Base-by-base conservation (phyloP, 2,888 invertebrate species). In the Hipparchia sbordonii region DNA sequence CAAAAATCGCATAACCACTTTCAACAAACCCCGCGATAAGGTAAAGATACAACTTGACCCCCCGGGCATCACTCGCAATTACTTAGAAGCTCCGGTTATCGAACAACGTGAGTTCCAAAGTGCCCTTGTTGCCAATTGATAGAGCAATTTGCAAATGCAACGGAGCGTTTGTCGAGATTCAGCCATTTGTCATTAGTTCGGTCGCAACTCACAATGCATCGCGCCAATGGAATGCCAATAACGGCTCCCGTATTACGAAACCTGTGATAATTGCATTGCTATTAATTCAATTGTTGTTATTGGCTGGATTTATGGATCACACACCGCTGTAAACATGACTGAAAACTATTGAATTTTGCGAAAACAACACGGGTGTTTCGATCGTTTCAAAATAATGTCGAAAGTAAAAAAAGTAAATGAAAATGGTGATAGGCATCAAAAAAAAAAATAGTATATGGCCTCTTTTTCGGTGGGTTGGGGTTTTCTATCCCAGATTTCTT, bases 131-230 rank as follows among this genome's bases (percentile, higher is more conserved):
- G n/a, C 54, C 67, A 67, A 57, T 67, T 23, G 46, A 67, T 57
- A 57, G 56, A 67, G 67, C 57, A 67, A 67, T 57, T 67, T 57
- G 67, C 67, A 57, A 57, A 67, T 45, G 67, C 57, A 57, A 57
- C 57, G 56, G 67, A 67, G 56, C 67, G 67, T 67, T 57, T 57
- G 57, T 13, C 45, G 67, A 57, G 67, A 56, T 67, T 67, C 67
- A 13, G 46, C 67, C 56, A 13, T 67, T 67, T 67, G 67, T 67
- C 67, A 67, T 67, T 67, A 57, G 67, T 46, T 56, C 56, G 57
- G 67, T 57, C 46, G 52, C 67, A 65, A n/a, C n/a, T 46, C 46
- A 48, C 62, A 65, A 51, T 12, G 65, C 65, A 9, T 51, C 12
- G 65, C 13, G 13, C 57, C 54, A 23, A 45, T 46, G 67, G 67